phyloP scores from a whole-genome alignment of 2,888 invertebrate genomes.

The Synergus itoensis region DNA sequence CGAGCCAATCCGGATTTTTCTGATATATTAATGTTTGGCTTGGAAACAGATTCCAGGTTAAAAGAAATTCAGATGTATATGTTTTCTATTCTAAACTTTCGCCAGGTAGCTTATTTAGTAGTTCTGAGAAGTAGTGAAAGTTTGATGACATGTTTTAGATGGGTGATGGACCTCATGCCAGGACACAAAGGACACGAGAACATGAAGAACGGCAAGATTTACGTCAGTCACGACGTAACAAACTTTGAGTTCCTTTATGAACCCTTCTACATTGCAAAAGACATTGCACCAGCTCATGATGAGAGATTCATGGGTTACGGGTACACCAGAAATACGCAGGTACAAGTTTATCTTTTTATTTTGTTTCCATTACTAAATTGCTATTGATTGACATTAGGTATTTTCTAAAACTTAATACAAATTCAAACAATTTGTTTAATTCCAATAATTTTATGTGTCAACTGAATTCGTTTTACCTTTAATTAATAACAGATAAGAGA shows the following conservation, averaged over 20 bases:
- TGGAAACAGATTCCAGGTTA: too few relatives aligned
- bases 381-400: background rate
- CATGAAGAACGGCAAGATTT: slow-evolving; percentile 82
- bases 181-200: slow-evolving; percentile 80
- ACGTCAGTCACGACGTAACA: slow-evolving; percentile 91
- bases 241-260: slow-evolving; percentile 90
- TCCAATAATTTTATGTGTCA: background rate
- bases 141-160: slow-evolving; percentile 62
- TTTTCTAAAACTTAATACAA: too few relatives aligned
- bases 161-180: slow-evolving; percentile 70
- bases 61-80: too few relatives aligned
- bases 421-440: background rate
- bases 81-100: background rate
- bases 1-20: too few relatives aligned
- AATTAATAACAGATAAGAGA: background rate
- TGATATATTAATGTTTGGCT: too few relatives aligned
- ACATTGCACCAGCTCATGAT: slow-evolving; percentile 90
- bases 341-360: slow-evolving; percentile 70
- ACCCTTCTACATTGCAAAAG: slow-evolving; percentile 93
- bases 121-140: background rate
- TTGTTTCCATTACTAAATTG: background rate
- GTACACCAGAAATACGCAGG: slow-evolving; percentile 95
- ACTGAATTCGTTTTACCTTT: background rate
- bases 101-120: background rate
- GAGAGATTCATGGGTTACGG: slow-evolving; percentile 95